phyloP scores from a whole-genome alignment of 2,113 vertebrate species.

The Cathartes aura region DNA sequence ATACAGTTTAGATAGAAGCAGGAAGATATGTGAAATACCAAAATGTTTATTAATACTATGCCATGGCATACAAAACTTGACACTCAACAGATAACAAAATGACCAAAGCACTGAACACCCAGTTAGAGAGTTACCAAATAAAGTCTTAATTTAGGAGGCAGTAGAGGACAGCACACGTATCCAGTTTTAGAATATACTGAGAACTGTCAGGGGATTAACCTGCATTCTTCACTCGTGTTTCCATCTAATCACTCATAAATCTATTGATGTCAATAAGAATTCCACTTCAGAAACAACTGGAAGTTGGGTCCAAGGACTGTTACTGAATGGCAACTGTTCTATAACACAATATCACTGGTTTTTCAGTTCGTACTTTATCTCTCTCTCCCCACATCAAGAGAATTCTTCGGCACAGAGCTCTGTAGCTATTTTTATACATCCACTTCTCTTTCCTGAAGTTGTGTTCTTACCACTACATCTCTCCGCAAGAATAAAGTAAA shows the following conservation, averaged over 20 bases:
- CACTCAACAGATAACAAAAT: neutral
- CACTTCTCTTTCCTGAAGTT: neutral
- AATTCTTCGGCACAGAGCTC: neutral
- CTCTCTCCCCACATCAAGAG: neutral
- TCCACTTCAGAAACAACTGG: neutral
- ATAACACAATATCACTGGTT: rapidly evolving
- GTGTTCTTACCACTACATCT: neutral
- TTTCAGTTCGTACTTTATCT: neutral
- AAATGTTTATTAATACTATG: neutral
- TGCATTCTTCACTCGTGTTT: neutral
- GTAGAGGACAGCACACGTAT: neutral
- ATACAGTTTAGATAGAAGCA: neutral
- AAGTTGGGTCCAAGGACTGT: neutral
- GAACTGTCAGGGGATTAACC: neutral
- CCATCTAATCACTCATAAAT: neutral
- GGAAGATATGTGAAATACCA: neutral
- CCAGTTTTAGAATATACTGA: neutral
- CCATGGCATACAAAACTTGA: neutral
- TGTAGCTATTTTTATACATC: neutral
- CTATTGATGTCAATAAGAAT: neutral
- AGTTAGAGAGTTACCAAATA: neutral
- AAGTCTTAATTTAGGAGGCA: neutral
- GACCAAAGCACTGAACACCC: neutral
- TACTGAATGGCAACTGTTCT: neutral
- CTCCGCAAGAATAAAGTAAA: neutral